Base-by-base conservation (phyloP, 2,113 vertebrate species). In the Callospermophilus lateralis region DNA sequence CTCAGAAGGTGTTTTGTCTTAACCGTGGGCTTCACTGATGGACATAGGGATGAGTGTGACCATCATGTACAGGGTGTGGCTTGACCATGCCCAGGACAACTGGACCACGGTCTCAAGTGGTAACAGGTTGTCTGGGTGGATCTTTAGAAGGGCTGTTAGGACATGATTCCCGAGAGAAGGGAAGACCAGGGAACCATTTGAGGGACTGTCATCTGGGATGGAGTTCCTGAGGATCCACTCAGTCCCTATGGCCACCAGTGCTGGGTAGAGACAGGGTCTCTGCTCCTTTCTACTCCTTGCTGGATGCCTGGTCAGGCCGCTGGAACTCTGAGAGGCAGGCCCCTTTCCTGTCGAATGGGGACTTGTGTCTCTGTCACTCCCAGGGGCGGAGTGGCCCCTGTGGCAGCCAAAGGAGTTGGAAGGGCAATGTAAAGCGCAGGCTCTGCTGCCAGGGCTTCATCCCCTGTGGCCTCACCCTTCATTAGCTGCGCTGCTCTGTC, bases 231-330 rank as follows among this genome's bases (percentile, higher is more conserved):
- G 9, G 83, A n/a, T 48, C 39, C 55, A 0, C 1, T 22, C 16
- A 8, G 0, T 16, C n/a, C 42, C 77, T 45, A 7, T 16, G 13
- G 16, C 4, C 39, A 1, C 24, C 3, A 3, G 0, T 6, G 28
- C 30, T 45, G 4, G 11, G 1, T 7, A 4, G 22, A 72, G 19
- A 55, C 42, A 51, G 68, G 26, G 4, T 3, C 11, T 77, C 32
- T 8, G 3, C 6, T 19, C 0, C 20, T 30, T n/a, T 26, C 5
- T 24, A 8, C n/a, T 12, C 55, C 61, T 26, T 37, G 48, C 48
- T 34, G n/a, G 45, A 0, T 13, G 90, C 13, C 55, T 1, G 26
- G 34, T 42, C 24, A 22, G 4, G 8, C 24, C 26, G 4, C 72
- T 42, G 39, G 65, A 77, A 48, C n/a, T 34, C 11, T 24, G 24